These are phyloP conservation scores for Dendrolimus kikuchii DNA, from an alignment of 1,140 invertebrate species.

Conservation along the genomic window DNA sequence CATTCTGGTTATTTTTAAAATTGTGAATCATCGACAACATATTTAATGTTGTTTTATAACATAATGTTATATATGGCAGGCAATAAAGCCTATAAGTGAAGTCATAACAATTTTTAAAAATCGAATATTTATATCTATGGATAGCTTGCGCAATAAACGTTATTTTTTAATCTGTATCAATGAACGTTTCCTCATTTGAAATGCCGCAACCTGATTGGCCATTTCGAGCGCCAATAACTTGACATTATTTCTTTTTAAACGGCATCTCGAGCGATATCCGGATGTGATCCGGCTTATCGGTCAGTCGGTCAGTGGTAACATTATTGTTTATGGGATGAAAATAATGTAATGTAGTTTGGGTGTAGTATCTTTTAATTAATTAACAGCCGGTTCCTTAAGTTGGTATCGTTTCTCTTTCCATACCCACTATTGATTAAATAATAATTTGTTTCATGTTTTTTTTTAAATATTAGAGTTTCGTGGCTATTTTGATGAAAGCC, in stretches of 20 bases:
- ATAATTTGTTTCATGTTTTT: too few species aligned
- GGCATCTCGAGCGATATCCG: conserved; percentile 8
- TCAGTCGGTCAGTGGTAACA: conserved; percentile 28
- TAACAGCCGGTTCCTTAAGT: too few species aligned
- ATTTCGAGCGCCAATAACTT: conserved; percentile 3
- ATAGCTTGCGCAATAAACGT: too few species aligned
- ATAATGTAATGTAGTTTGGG: conserved; percentile 10
- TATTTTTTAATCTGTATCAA: neutral
- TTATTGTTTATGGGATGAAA: conserved; percentile 7
- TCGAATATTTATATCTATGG: too few species aligned
- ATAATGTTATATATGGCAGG: too few species aligned
- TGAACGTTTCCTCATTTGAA: neutral
- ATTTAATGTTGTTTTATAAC: neutral
- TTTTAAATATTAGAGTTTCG: too few species aligned
- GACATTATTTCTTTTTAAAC: conserved; percentile 5
- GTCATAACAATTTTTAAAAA: too few species aligned
- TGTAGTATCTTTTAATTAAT: neutral
- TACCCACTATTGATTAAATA: too few species aligned
- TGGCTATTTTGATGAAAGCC: too few species aligned
- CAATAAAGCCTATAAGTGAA: too few species aligned
- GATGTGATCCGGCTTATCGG: conserved; percentile 13
- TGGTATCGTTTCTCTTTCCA: too few species aligned
- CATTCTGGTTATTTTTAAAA: neutral
- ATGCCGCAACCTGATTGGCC: neutral
- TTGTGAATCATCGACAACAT: neutral